These are phyloP conservation scores for Pseudomyrmex cubaensis DNA, from an alignment of 1,140 invertebrate species.

Conservation along the genomic window DNA sequence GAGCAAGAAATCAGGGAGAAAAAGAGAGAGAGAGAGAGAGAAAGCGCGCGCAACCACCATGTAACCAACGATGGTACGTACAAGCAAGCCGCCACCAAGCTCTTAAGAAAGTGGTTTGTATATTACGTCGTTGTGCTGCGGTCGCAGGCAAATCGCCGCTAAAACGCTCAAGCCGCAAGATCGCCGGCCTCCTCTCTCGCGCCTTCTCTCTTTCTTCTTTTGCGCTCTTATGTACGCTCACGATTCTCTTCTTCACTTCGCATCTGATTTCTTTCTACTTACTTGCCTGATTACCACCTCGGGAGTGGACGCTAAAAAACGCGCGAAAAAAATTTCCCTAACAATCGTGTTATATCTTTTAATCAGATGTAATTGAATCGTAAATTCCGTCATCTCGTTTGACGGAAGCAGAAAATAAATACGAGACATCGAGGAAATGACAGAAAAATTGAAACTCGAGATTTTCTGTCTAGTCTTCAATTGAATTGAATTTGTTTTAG, in stretches of 20 bases:
- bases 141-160: constrained; percentile 82
- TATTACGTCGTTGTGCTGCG: constrained; percentile 82
- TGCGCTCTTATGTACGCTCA: background rate
- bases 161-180: constrained; percentile 81
- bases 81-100: constrained; percentile 69
- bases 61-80: constrained; percentile 70
- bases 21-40: constrained; percentile 22
- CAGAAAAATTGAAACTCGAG: background rate
- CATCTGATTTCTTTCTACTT: background rate
- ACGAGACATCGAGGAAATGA: background rate
- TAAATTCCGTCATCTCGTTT: constrained; percentile 18
- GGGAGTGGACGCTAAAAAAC: constrained; percentile 7
- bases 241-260: constrained; percentile 17
- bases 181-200: constrained; percentile 29
- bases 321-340: background rate
- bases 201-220: constrained; percentile 22
- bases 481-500: constrained; percentile 36
- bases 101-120: constrained; percentile 82
- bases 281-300: constrained; percentile 23
- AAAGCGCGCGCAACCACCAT: constrained; percentile 60
- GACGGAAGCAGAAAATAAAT: background rate
- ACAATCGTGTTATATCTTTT: background rate
- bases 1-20: background rate
- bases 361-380: constrained; percentile 13
- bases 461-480: background rate